phyloP scores from a whole-genome alignment of 2,888 invertebrate genomes.

The Pyrocoelia pectoralis region DNA sequence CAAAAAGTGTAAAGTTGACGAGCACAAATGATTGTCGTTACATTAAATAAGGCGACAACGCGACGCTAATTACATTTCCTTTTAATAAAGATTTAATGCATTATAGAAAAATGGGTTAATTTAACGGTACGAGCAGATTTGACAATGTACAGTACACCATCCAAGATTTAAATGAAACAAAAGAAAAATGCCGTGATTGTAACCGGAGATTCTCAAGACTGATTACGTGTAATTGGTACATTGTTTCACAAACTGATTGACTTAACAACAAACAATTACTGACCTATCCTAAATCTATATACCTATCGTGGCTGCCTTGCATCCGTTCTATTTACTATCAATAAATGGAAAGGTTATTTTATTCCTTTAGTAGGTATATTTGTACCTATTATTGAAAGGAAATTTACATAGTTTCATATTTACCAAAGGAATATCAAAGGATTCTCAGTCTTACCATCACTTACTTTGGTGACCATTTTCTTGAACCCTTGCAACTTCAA shows the following conservation, averaged over 20 bases:
- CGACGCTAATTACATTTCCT: conserved; percentile 1
- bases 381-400: too few relatives aligned
- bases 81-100: neutral
- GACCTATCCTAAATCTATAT: conserved; percentile 36
- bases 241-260: conserved; percentile 41
- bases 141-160: neutral
- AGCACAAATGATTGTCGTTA: conserved; percentile 9
- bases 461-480: too few relatives aligned
- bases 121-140: conserved; percentile 17
- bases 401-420: too few relatives aligned
- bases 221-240: conserved; percentile 38
- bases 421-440: too few relatives aligned
- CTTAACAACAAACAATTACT: conserved; percentile 34
- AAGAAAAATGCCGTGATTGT: conserved; percentile 22
- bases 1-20: conserved; percentile 10
- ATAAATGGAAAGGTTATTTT: too few relatives aligned
- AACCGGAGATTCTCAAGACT: conserved; percentile 40
- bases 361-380: too few relatives aligned
- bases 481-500: too few relatives aligned
- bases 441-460: too few relatives aligned
- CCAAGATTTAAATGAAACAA: conserved; percentile 15
- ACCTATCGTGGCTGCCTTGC: too few relatives aligned
- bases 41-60: conserved; percentile 6
- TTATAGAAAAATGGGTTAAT: conserved; percentile 12
- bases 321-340: too few relatives aligned